A percentile compares a stretch with the other conserved stretches of the same genome.
Conservation (phyloP, 2,113 vertebrate genomes). For the Synchiropus splendidus region DNA sequence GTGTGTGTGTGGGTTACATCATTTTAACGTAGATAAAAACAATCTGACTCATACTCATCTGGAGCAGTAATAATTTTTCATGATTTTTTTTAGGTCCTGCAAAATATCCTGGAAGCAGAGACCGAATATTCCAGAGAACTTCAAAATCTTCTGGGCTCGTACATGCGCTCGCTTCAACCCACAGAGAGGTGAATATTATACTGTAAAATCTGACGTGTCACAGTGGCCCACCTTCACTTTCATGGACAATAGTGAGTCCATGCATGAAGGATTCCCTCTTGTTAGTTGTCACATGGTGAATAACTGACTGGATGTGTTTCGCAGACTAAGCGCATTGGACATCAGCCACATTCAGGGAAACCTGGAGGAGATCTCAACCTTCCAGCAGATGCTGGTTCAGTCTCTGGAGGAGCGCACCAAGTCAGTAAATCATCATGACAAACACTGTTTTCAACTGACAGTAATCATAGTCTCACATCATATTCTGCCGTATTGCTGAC, state of each 20-base stretch:
- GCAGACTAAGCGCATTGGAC: constrained; percentile 75
- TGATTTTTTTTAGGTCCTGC: constrained; percentile 76
- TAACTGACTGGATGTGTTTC: constrained; percentile 2
- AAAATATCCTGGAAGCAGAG: constrained; percentile 96
- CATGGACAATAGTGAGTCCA: background rate
- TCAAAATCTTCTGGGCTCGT: constrained; percentile 83
- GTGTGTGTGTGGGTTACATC: too few relatives aligned
- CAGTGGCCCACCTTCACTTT: background rate
- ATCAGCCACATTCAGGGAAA: constrained; percentile 85
- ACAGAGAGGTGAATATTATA: constrained; percentile 76
- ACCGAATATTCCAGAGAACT: constrained; percentile 88
- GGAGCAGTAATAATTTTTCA: background rate
- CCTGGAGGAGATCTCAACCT: constrained; percentile 90
- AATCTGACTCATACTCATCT: too few relatives aligned
- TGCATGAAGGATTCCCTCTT: too few relatives aligned
- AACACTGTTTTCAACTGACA: too few relatives aligned
- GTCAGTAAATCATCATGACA: constrained; percentile 47
- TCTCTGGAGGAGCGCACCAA: constrained; percentile 92
- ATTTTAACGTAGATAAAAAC: too few relatives aligned
- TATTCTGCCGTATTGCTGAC: too few relatives aligned
- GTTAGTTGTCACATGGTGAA: too few relatives aligned
- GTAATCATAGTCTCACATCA: too few relatives aligned
- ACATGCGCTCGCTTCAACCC: constrained; percentile 81
- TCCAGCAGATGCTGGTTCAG: constrained; percentile 92
- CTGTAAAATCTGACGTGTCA: background rate